These are phyloP conservation scores for Tetragnatha versicolor DNA, from an alignment of 1,140 invertebrate genomes.

Conservation along the genomic window DNA sequence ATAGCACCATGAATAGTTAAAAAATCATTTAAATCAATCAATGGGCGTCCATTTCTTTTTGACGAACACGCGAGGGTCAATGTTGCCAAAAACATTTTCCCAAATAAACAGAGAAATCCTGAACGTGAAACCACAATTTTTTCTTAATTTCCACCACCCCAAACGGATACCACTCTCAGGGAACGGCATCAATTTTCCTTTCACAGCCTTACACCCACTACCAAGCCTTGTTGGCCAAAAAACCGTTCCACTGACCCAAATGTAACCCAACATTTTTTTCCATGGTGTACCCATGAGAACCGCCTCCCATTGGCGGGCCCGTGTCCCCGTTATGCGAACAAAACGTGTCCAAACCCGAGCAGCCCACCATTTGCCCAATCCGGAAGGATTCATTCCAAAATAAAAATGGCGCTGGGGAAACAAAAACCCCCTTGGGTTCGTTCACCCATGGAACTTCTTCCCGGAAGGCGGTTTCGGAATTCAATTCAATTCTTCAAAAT, in stretches of 20 bases:
- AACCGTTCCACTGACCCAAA: slow-evolving; percentile 40
- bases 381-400: slow-evolving; percentile 25
- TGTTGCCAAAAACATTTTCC: slow-evolving; percentile 30
- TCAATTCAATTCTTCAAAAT: slow-evolving; percentile 18
- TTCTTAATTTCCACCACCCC: neutral
- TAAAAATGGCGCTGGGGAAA: slow-evolving; percentile 18
- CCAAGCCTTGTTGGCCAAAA: slow-evolving; percentile 26
- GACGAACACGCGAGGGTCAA: slow-evolving; percentile 20
- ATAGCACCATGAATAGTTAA: too few relatives aligned
- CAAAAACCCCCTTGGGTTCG: slow-evolving; percentile 32
- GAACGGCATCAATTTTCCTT: slow-evolving; percentile 41
- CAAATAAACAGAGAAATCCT: slow-evolving; percentile 1
- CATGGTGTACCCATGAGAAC: slow-evolving; percentile 21
- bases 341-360: too few relatives aligned
- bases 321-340: slow-evolving; percentile 31
- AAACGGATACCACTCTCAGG: slow-evolving; percentile 30
- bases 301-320: neutral
- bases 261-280: slow-evolving; percentile 30
- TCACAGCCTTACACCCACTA: slow-evolving; percentile 22
- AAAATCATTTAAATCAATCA: too few relatives aligned
- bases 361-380: slow-evolving; percentile 26
- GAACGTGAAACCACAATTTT: neutral
- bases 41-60: too few relatives aligned
- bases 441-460: slow-evolving; percentile 50
- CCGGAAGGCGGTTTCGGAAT: slow-evolving; percentile 43